Evolutionary conservation across 2,888 invertebrate genomes (phyloP).

Genomic region (Chirona hameri): DNA sequence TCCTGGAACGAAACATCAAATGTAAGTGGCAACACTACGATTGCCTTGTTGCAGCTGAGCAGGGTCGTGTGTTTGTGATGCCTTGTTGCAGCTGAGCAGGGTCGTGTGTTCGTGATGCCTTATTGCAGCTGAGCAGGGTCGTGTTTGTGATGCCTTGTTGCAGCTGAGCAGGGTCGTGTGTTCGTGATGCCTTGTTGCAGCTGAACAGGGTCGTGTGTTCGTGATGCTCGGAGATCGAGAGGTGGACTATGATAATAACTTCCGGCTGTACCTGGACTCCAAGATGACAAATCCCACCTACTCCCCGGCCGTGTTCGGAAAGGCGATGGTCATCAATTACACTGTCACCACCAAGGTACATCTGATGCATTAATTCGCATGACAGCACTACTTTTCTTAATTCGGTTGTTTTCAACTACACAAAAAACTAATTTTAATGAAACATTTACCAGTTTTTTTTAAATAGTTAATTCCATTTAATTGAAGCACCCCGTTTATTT

Average conservation of each 20-base stretch:
- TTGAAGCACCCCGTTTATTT: no score
- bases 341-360: slow-evolving; percentile 74
- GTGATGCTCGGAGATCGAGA: slow-evolving; percentile 83
- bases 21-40: slow-evolving; percentile 49
- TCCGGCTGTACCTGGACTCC: slow-evolving; percentile 83
- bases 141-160: no score
- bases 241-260: slow-evolving; percentile 83
- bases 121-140: no score
- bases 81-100: neutral
- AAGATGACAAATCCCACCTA: slow-evolving; percentile 84
- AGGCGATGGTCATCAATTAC: slow-evolving; percentile 85
- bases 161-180: no score
- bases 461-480: neutral
- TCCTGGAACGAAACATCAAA: slow-evolving; percentile 80
- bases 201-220: slow-evolving; percentile 69
- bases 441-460: neutral
- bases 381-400: no score
- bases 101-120: no score
- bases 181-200: slow-evolving; percentile 48
- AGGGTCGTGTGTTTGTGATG: neutral
- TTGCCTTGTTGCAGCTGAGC: neutral
- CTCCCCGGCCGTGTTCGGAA: slow-evolving; percentile 79
- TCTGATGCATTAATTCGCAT: slow-evolving; percentile 33
- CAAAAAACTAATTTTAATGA: neutral
- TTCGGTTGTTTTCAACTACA: neutral